Percentiles rank a stretch among this genome's conserved stretches.
phyloP scores from a whole-genome alignment of 2,888 invertebrate species.

The Rhagonycha lutea region DNA sequence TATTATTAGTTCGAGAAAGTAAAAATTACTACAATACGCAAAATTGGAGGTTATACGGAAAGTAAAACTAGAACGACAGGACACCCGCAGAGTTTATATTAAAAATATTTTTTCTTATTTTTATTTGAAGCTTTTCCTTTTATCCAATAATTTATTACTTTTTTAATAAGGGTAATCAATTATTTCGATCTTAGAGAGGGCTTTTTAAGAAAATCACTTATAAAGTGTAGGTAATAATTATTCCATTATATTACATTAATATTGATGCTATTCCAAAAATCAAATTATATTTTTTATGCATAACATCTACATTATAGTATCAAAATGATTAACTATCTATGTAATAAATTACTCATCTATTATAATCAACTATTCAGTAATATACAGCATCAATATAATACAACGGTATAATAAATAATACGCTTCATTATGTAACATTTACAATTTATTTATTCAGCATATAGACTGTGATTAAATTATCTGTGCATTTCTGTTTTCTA shows the following conservation, averaged over 20 bases:
- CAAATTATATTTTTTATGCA: neutral
- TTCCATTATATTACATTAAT: too few relatives aligned
- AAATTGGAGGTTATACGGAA: too few relatives aligned
- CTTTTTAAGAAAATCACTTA: neutral
- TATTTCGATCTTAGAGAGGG: neutral
- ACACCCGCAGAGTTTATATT: too few relatives aligned
- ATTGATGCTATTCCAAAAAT: neutral
- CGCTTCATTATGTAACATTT: neutral
- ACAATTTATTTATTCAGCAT: neutral
- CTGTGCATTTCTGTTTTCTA: neutral
- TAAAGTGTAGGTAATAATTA: neutral
- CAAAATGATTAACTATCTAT: neutral
- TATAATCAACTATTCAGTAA: neutral
- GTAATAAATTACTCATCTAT: neutral
- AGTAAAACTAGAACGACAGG: too few relatives aligned
- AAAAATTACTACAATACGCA: too few relatives aligned
- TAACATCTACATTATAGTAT: neutral
- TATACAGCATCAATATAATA: neutral
- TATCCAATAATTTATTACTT: neutral
- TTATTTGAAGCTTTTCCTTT: neutral
- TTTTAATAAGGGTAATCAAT: neutral
- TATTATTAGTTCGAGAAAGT: too few relatives aligned
- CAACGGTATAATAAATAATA: neutral
- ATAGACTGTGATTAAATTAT: neutral
- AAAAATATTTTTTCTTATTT: too few relatives aligned